phyloP scores from a whole-genome alignment of 2,888 invertebrate species.

The Eupithecia vulgata region DNA sequence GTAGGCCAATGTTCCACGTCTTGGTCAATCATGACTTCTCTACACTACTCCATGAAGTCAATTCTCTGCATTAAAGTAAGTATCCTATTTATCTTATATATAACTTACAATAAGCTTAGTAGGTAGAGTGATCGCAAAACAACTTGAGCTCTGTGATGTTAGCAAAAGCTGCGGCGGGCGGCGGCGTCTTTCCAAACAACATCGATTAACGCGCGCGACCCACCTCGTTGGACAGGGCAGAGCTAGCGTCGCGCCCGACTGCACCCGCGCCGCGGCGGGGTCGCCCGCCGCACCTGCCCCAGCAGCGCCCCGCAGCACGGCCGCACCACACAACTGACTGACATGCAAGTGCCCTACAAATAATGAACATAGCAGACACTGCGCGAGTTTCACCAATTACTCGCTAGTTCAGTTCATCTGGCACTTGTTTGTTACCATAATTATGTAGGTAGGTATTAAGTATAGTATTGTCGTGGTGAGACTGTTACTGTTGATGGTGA shows the following conservation, averaged over 20 bases:
- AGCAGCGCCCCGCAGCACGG: neutral
- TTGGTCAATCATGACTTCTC: neutral
- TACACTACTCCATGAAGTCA: neutral
- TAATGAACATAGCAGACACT: neutral
- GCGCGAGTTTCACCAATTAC: neutral
- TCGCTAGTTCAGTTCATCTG: neutral
- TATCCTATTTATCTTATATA: too few relatives aligned
- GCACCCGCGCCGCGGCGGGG: conserved; percentile 1
- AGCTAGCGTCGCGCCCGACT: neutral
- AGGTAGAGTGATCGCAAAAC: too few relatives aligned
- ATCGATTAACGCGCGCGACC: too few relatives aligned
- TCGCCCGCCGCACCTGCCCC: neutral
- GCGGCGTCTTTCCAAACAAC: too few relatives aligned
- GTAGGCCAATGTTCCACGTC: neutral
- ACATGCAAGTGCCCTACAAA: conserved; percentile 5
- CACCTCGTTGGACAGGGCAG: neutral
- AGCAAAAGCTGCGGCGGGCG: too few relatives aligned
- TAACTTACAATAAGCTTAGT: too few relatives aligned
- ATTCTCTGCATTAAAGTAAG: too few relatives aligned
- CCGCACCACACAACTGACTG: neutral
- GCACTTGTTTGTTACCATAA: too few relatives aligned
- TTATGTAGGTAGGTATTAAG: too few relatives aligned
- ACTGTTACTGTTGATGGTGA: too few relatives aligned
- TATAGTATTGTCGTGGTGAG: too few relatives aligned
- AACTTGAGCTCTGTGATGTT: too few relatives aligned